Base-by-base conservation (phyloP, 2,797 vertebrate species). In the Phoxinus dragarum region DNA sequence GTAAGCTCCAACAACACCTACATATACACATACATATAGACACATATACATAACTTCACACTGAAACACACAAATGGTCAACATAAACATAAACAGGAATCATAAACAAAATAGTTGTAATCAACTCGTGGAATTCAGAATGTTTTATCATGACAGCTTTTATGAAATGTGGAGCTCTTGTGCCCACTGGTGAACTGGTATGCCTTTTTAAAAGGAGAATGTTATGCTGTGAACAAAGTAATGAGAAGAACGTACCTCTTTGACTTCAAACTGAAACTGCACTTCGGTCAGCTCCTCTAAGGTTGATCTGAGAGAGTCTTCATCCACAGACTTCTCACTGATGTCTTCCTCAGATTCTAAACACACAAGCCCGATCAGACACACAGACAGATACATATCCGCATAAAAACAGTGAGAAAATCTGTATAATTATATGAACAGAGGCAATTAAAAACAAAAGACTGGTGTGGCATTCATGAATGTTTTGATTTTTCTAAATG, bases 1-100 rank as follows among this genome's bases (percentile, higher is more conserved):
- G 95, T 97, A 86, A 99, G 94, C 92, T 99, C 98, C 88, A 99
- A 38, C 90, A 97, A 90, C 84, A 99, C 97, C 98, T 99, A 71
- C 27, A 88, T 47, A 88, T 36, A 85, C 44, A 80, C 16, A 84
- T 54, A 74, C 27, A 27, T 14, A 68, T 47, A 77, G 40, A 86
- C 59, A 84, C 47, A 84, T n/a, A 3, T 44, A 81, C 38, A 88
- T 36, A 49, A 12, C 79, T 44, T 42, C 85, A 91, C 14, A 82
- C 38, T 40, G 5, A 85, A 56, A 71, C 61, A 82, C 36, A 85
- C 54, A 85, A 52, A 52, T 44, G 23, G 42, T 8, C 14, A 16
- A 85, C 66, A 86, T 17, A 88, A 36, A 73, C 44, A 78, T 38
- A 72, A 38, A 68, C 11, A 78, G 42, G 27, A 74, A 81, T 38